Conservation (phyloP, 2,797 vertebrate genomes). For the Enteromius paludinosus region DNA sequence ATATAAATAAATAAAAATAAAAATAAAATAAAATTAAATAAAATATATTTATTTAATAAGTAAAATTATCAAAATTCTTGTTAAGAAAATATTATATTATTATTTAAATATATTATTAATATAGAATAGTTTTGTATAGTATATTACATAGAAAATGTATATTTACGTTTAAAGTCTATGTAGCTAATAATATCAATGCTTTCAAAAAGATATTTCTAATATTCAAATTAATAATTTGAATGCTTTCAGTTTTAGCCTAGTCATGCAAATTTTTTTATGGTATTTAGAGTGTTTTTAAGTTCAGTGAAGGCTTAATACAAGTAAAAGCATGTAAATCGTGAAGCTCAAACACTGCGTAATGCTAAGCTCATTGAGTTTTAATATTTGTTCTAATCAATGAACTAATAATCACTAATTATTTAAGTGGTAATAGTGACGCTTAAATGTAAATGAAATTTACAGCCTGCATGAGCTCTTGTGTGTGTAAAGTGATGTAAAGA, state of each 20-base stretch:
- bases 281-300: neutral
- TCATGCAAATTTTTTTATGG: neutral
- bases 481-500: slow-evolving; percentile 1
- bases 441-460: neutral
- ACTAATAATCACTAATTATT: neutral
- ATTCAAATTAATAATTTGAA: neutral
- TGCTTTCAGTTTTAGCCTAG: neutral
- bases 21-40: too few relatives aligned
- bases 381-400: neutral
- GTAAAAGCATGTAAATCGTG: neutral
- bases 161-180: neutral
- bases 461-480: neutral
- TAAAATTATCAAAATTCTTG: neutral
- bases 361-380: neutral
- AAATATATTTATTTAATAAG: neutral
- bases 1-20: neutral
- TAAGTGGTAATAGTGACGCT: neutral
- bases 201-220: neutral
- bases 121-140: neutral
- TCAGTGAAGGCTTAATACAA: neutral
- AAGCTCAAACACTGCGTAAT: neutral
- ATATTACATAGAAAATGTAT: neutral
- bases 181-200: neutral
- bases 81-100: neutral
- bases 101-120: neutral